Conservation (phyloP, 2,113 vertebrate genomes). For the Centropristis striata region DNA sequence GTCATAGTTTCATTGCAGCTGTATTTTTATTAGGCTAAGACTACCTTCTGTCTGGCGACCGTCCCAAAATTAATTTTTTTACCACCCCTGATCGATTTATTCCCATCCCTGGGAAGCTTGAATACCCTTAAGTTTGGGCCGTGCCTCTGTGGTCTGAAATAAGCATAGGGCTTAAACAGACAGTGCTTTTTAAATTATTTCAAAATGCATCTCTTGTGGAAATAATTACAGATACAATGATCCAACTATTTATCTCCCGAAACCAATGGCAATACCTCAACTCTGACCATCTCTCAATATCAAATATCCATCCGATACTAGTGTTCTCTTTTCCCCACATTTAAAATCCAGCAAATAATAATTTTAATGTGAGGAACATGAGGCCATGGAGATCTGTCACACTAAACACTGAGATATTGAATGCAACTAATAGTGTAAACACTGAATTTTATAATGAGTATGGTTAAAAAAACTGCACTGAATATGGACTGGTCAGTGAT, state of each 20-base stretch:
- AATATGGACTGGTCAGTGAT: not conserved
- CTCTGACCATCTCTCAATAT: not conserved
- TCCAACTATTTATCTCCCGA: not conserved
- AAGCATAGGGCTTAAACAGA: not conserved
- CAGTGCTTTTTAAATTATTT: not conserved
- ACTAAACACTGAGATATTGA: constrained; percentile 4
- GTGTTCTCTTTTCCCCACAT: too few species aligned
- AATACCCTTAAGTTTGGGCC: too few species aligned
- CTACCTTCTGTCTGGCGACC: too few species aligned
- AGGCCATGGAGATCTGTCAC: not conserved
- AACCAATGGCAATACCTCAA: not conserved
- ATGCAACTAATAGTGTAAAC: not conserved
- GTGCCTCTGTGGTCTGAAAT: not conserved
- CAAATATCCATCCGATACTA: not conserved
- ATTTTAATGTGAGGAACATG: not conserved
- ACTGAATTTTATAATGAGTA: not conserved
- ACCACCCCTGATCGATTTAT: too few species aligned
- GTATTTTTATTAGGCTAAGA: too few species aligned
- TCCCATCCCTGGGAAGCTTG: too few species aligned
- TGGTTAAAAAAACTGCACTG: not conserved
- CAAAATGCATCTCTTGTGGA: not conserved
- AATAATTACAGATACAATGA: not conserved
- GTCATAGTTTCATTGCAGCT: too few species aligned
- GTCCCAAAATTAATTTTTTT: too few species aligned
- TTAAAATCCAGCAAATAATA: not conserved